These are phyloP conservation scores for Cetonia aurata DNA, from an alignment of 2,888 invertebrate species.

Conservation along the genomic window DNA sequence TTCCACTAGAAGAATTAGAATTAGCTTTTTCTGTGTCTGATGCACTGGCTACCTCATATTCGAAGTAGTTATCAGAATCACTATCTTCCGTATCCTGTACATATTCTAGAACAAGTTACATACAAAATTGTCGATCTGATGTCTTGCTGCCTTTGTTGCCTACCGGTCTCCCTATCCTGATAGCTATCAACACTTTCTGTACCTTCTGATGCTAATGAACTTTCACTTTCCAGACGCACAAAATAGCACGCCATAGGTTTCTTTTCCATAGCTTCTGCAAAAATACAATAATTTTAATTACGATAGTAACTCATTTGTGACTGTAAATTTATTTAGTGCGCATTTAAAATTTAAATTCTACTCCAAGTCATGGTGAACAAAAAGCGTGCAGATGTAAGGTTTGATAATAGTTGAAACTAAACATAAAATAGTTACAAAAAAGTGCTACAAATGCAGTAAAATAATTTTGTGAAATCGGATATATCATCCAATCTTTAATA, in stretches of 20 bases:
- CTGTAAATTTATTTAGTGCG: too few relatives aligned
- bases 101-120: slow-evolving; percentile 61
- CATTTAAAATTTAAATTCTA: too few relatives aligned
- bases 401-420: too few relatives aligned
- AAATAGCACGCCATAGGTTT: slow-evolving; percentile 49
- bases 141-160: slow-evolving; percentile 48
- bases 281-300: neutral
- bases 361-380: too few relatives aligned
- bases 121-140: slow-evolving; percentile 47
- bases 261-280: slow-evolving; percentile 12
- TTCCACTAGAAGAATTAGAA: slow-evolving; percentile 68
- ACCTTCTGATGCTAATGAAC: slow-evolving; percentile 63
- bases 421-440: too few relatives aligned
- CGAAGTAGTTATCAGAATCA: slow-evolving; percentile 51
- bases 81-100: slow-evolving; percentile 64
- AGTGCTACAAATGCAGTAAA: too few relatives aligned
- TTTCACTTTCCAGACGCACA: slow-evolving; percentile 66
- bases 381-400: too few relatives aligned
- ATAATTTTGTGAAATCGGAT: too few relatives aligned
- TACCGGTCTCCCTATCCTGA: slow-evolving; percentile 78
- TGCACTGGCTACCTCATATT: slow-evolving; percentile 67
- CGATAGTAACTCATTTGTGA: too few relatives aligned
- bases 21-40: slow-evolving; percentile 50
- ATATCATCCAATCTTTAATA: too few relatives aligned
- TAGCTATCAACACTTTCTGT: slow-evolving; percentile 74